Percentiles rank a stretch among this genome's conserved stretches.
Conservation (phyloP, 2,888 invertebrate genomes). For the Catocala sponsa region DNA sequence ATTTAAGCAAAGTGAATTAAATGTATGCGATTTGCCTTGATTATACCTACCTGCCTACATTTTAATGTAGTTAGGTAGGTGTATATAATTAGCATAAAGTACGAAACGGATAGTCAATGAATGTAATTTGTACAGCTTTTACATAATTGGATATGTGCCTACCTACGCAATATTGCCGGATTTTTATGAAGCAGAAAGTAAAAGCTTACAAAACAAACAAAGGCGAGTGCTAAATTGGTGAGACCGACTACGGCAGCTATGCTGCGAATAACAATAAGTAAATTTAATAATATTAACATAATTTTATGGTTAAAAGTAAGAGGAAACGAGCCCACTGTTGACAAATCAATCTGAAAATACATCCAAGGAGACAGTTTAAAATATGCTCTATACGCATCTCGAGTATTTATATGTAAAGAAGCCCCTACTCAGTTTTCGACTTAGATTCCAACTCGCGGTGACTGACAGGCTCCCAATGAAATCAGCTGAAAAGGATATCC, state of each 20-base stretch:
- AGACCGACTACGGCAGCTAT: slow-evolving; percentile 72
- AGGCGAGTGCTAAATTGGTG: slow-evolving; percentile 49
- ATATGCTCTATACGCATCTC: slow-evolving; percentile 57
- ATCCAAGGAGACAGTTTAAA: slow-evolving; percentile 68
- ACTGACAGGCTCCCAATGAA: not conserved
- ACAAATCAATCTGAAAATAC: slow-evolving; percentile 74
- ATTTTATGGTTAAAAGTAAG: slow-evolving; percentile 77
- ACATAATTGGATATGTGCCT: not conserved
- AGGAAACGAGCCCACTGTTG: slow-evolving; percentile 78
- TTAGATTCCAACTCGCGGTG: not conserved
- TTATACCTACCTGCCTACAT: slow-evolving; percentile 25
- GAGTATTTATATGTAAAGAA: slow-evolving; percentile 33
- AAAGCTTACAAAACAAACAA: not conserved
- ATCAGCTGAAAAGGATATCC: slow-evolving; percentile 1
- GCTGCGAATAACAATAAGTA: slow-evolving; percentile 83
- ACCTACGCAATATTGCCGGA: not conserved
- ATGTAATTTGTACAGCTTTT: not conserved
- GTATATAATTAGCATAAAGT: slow-evolving; percentile 1
- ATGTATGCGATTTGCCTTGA: slow-evolving; percentile 38
- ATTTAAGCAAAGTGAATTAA: slow-evolving; percentile 43
- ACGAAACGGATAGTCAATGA: not conserved
- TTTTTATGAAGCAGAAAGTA: slow-evolving; percentile 8
- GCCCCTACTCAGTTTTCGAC: not conserved
- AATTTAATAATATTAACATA: slow-evolving; percentile 85
- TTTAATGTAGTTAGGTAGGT: slow-evolving; percentile 6